These are phyloP conservation scores for Strix aluco DNA, from an alignment of 2,113 vertebrate species.

Conservation along the genomic window DNA sequence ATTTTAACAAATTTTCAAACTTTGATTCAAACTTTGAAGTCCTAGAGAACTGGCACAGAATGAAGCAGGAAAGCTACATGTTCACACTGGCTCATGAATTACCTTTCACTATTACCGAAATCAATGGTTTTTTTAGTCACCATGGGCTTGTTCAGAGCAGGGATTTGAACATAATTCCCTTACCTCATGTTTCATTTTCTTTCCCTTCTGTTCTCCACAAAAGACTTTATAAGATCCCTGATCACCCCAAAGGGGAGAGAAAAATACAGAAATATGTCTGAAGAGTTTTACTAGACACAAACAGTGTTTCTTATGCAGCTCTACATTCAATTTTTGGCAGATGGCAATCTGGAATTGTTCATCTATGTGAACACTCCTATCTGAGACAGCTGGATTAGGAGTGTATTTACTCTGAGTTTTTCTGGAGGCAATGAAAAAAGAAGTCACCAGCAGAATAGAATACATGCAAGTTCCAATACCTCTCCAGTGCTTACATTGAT, in stretches of 20 bases:
- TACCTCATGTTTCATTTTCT: not conserved
- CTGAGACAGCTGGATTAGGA: not conserved
- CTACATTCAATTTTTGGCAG: not conserved
- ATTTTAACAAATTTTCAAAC: not conserved
- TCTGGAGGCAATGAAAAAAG: not conserved
- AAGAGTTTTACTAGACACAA: not conserved
- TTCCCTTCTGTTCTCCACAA: not conserved
- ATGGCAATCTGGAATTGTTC: not conserved
- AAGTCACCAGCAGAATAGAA: not conserved
- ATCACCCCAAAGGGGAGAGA: not conserved
- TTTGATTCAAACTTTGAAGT: not conserved
- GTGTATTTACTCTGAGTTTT: not conserved
- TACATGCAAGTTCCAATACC: not conserved
- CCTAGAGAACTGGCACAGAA: not conserved
- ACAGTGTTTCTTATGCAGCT: not conserved
- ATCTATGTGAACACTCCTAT: not conserved
- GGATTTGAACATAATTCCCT: not conserved
- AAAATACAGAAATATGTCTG: not conserved
- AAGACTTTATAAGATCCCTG: not conserved
- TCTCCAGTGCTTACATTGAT: not conserved
- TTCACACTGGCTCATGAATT: not conserved
- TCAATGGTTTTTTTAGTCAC: not conserved
- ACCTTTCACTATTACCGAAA: not conserved
- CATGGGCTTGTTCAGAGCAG: not conserved
- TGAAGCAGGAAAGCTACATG: not conserved